Conservation (phyloP, 53 echinoderm and acorn worm genomes). For the Mesocentrotus franciscanus region DNA sequence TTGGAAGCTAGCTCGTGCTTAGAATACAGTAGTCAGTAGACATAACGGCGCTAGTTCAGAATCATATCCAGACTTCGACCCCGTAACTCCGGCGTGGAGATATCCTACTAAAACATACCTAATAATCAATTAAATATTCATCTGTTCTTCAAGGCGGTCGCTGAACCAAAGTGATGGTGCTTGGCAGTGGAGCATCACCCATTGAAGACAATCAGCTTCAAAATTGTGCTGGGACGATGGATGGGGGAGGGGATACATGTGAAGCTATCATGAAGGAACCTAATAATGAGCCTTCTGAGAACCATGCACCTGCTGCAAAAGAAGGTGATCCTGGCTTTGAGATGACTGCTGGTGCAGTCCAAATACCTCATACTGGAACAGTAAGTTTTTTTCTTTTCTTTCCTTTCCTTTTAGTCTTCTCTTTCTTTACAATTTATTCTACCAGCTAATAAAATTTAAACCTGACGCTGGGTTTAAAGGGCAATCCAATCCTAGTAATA, state of each 20-base stretch:
- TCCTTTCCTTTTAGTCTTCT: neutral
- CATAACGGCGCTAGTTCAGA: no score
- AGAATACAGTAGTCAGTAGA: no score
- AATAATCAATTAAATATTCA: no score
- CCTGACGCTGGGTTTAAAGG: no score
- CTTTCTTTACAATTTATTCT: neutral
- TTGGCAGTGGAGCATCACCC: neutral
- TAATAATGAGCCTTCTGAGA: neutral
- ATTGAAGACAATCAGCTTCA: neutral
- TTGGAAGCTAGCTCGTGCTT: no score
- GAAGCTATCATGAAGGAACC: constrained; percentile 5
- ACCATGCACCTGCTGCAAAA: neutral
- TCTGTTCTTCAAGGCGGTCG: neutral
- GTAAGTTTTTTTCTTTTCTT: neutral
- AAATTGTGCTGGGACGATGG: neutral
- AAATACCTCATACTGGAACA: constrained; percentile 61
- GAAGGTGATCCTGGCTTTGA: constrained; percentile 60
- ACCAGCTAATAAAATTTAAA: no score
- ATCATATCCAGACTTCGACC: no score
- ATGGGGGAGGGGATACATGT: neutral
- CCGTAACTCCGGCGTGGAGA: no score
- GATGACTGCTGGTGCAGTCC: constrained; percentile 64
- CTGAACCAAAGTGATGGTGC: neutral
- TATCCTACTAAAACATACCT: no score
- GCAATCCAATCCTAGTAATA: no score